A percentile compares a stretch with the other conserved stretches of the same genome.
Conservation (phyloP, 1,140 invertebrate genomes). For the Dendrolimus punctatus region DNA sequence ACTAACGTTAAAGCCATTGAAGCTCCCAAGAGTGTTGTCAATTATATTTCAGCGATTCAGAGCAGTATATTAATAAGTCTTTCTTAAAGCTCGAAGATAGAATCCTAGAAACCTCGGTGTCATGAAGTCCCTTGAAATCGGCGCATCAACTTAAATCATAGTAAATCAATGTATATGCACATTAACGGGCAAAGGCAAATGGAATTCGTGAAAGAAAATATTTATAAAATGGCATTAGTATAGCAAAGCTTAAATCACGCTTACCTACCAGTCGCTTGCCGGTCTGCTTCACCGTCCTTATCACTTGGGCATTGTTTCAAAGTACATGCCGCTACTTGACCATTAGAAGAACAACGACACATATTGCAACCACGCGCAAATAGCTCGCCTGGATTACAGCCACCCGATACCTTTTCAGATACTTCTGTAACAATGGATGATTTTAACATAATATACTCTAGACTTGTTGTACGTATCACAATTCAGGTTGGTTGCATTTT, state of each 20-base stretch:
- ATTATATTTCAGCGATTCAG: too few species aligned
- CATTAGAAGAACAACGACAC: conserved; percentile 58
- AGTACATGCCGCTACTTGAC: conserved; percentile 59
- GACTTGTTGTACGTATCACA: too few species aligned
- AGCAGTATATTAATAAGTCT: too few species aligned
- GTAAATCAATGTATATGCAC: not conserved
- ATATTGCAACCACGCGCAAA: conserved; percentile 65
- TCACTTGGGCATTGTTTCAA: conserved; percentile 30
- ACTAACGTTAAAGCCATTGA: too few species aligned
- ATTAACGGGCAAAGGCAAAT: not conserved
- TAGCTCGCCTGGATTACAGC: conserved; percentile 54
- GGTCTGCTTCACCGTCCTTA: conserved; percentile 16
- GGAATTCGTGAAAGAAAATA: not conserved
- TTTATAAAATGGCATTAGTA: not conserved
- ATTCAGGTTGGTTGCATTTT: too few species aligned
- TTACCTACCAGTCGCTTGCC: conserved; percentile 20
- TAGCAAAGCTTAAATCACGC: not conserved
- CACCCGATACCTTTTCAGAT: conserved; percentile 20
- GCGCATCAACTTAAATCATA: too few species aligned
- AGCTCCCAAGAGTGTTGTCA: too few species aligned
- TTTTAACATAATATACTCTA: too few species aligned
- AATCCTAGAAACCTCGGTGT: too few species aligned
- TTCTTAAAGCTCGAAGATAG: too few species aligned
- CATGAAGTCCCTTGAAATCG: too few species aligned
- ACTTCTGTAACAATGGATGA: conserved; percentile 23